phyloP scores from a whole-genome alignment of 2,113 vertebrate species.

The Menura novaehollandiae region DNA sequence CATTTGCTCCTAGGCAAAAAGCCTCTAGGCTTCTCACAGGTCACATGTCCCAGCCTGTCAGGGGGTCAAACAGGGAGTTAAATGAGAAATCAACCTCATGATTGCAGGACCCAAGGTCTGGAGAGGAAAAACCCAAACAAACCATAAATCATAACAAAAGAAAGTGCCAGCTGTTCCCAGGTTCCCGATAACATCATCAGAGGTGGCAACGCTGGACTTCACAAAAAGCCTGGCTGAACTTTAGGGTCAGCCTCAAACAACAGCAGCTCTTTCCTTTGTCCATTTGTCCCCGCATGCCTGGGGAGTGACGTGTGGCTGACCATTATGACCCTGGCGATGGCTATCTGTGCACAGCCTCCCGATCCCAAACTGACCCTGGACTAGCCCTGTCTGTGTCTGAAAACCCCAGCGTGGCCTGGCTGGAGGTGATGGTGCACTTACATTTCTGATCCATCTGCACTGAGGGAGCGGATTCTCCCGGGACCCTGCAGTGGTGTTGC shows the following conservation, averaged over 20 bases:
- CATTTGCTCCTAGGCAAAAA: not conserved
- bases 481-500: not conserved
- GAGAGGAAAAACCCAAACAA: conserved; percentile 33
- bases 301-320: conserved; percentile 19
- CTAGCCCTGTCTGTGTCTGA: not conserved
- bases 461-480: fast-evolving
- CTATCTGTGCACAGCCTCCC: not conserved
- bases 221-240: conserved; percentile 36
- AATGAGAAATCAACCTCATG: not conserved
- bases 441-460: not conserved
- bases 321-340: not conserved
- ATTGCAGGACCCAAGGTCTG: not conserved
- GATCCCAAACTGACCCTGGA: not conserved
- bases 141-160: conserved; percentile 40
- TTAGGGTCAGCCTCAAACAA: conserved; percentile 34
- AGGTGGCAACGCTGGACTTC: conserved; percentile 22
- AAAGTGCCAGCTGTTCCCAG: conserved; percentile 37
- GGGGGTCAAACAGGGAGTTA: not conserved
- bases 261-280: conserved; percentile 42
- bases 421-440: not conserved
- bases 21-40: not conserved
- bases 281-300: not conserved
- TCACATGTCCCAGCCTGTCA: not conserved
- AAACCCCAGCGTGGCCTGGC: not conserved
- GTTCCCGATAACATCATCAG: conserved; percentile 48